These are phyloP conservation scores for Macroglossus sobrinus DNA, from an alignment of 2,113 vertebrate species.

Conservation along the genomic window DNA sequence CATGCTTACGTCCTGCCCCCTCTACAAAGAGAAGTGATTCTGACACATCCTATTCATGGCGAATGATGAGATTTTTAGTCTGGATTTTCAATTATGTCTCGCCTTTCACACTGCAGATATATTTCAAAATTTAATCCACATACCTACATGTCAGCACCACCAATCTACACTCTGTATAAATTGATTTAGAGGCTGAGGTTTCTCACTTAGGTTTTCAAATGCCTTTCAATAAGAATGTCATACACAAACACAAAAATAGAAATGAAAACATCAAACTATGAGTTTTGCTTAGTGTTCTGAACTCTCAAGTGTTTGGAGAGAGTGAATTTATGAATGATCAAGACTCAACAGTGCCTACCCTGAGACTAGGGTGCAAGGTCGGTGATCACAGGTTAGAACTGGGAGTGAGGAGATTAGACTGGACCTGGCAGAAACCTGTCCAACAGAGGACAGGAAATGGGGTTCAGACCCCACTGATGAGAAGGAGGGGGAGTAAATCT, in stretches of 20 bases:
- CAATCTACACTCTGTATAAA: not conserved
- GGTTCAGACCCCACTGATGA: not conserved
- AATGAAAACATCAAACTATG: not conserved
- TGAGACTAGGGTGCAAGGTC: not conserved
- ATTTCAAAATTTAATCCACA: conserved; percentile 18
- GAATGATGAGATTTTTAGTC: not conserved
- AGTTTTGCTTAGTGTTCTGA: not conserved
- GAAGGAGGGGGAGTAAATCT: not conserved
- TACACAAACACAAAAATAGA: not conserved
- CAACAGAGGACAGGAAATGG: not conserved
- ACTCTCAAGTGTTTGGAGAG: not conserved
- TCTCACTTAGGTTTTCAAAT: not conserved
- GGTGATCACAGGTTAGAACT: not conserved
- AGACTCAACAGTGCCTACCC: not conserved
- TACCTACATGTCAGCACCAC: not conserved
- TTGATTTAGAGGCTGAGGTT: not conserved
- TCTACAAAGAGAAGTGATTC: not conserved
- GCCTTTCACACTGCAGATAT: not conserved
- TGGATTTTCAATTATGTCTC: not conserved
- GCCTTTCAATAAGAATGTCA: not conserved
- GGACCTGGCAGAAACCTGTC: not conserved
- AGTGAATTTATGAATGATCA: not conserved
- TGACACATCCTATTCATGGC: not conserved
- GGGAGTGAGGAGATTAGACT: not conserved
- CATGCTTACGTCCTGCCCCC: not conserved